phyloP scores from a whole-genome alignment of 53 echinoderm and acorn worm species.

The Paracentrotus lividus region DNA sequence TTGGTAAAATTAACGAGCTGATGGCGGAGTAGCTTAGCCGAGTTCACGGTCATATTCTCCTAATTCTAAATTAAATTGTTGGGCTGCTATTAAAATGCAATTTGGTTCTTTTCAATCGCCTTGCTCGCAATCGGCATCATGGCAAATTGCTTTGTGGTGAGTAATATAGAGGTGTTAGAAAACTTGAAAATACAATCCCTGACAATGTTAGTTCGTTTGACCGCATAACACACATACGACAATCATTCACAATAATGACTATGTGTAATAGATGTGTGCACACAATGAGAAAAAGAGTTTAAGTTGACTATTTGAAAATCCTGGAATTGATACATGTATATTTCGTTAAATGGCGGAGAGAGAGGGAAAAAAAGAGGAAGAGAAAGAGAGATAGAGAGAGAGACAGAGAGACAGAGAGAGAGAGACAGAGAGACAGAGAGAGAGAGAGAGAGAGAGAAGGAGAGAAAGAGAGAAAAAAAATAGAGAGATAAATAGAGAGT shows the following conservation, averaged over 20 bases:
- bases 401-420: not conserved
- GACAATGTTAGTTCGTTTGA: not conserved
- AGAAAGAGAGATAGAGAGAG: not conserved
- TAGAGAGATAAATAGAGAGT: too few relatives aligned
- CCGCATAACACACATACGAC: not conserved
- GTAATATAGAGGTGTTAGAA: not conserved
- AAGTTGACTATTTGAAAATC: too few relatives aligned
- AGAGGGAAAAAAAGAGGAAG: not conserved
- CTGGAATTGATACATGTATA: too few relatives aligned
- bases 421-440: not conserved
- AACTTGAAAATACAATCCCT: not conserved
- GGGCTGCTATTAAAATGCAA: conserved; percentile 12
- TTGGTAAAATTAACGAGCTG: not conserved
- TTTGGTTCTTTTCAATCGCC: not conserved
- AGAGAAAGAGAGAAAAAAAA: too few relatives aligned
- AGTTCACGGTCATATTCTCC: conserved; percentile 50
- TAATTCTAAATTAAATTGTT: not conserved
- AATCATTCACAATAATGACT: not conserved
- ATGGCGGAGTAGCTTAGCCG: not conserved
- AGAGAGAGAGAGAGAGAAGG: not conserved
- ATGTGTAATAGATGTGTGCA: not conserved
- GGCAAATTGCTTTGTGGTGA: conserved; percentile 27
- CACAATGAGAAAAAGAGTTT: not conserved
- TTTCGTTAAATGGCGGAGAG: not conserved
- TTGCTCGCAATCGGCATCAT: not conserved